Evolutionary conservation across 2,888 invertebrate genomes (phyloP).

Genomic region (Parasteatoda lunata): DNA sequence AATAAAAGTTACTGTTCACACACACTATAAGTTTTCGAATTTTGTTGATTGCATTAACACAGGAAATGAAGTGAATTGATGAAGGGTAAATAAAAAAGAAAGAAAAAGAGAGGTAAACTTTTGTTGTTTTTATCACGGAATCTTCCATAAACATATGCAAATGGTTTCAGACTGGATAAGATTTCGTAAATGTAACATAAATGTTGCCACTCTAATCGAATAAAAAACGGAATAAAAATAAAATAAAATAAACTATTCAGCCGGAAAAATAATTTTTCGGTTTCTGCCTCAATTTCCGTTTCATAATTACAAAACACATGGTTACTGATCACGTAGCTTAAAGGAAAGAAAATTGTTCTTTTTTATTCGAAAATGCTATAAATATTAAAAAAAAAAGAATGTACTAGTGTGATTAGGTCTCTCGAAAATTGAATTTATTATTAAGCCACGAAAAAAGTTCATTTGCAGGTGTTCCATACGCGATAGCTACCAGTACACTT

Average conservation of each 20-base stretch:
- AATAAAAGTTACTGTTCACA: no score
- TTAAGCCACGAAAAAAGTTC: neutral
- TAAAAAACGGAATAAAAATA: neutral
- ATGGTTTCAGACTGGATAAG: neutral
- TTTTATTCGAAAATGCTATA: neutral
- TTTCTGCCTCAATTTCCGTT: conserved; percentile 6
- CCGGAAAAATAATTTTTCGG: neutral
- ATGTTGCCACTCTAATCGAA: neutral
- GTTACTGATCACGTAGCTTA: neutral
- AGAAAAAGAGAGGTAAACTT: neutral
- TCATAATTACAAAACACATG: conserved; percentile 19
- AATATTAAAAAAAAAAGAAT: neutral
- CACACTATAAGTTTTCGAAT: no score
- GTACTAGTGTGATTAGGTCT: neutral
- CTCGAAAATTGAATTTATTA: neutral
- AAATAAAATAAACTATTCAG: neutral
- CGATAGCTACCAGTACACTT: neutral
- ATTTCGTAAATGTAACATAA: neutral
- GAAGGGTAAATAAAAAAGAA: neutral
- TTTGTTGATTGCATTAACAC: no score
- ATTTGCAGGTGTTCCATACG: neutral
- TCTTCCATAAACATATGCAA: neutral
- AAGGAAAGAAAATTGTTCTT: neutral
- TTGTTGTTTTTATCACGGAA: neutral
- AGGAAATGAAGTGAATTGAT: no score